phyloP scores from a whole-genome alignment of 2,797 vertebrate species.

The Helicolenus hilgendorfi region DNA sequence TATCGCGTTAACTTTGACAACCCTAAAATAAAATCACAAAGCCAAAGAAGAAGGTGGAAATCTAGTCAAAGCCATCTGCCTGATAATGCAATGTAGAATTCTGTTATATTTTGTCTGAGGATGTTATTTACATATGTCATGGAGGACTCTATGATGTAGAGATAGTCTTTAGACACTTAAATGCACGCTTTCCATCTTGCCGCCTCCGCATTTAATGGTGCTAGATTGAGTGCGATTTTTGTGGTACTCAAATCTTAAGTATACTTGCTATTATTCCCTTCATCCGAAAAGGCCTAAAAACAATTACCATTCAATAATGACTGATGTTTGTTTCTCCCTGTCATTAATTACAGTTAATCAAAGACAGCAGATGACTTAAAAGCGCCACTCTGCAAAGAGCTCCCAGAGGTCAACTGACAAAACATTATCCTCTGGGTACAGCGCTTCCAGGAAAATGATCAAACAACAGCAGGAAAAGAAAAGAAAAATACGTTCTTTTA shows the following conservation, averaged over 20 bases:
- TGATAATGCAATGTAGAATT: background rate
- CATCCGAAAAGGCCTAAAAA: conserved; percentile 40
- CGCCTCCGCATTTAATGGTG: background rate
- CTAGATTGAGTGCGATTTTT: conserved; percentile 16
- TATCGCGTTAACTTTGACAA: too few species aligned
- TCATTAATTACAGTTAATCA: conserved; percentile 68
- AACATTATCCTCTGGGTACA: conserved; percentile 44
- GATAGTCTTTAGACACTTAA: background rate
- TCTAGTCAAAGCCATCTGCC: background rate
- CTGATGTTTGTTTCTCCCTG: conserved; percentile 60
- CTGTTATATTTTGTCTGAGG: background rate
- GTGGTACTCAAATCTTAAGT: conserved; percentile 22
- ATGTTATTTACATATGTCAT: conserved; percentile 2
- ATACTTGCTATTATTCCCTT: conserved; percentile 35
- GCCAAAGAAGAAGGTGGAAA: background rate
- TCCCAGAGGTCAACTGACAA: conserved; percentile 52
- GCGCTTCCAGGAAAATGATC: conserved; percentile 43
- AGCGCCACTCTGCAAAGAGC: conserved; percentile 45
- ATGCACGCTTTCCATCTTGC: background rate
- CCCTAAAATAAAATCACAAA: background rate
- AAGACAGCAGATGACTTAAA: conserved; percentile 63
- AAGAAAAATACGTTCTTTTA: background rate
- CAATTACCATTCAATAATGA: conserved; percentile 56
- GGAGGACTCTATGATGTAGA: background rate
- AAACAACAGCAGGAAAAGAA: background rate